A percentile compares a stretch with the other conserved stretches of the same genome.
These are phyloP conservation scores for Acanthiza pusilla DNA, from an alignment of 2,797 vertebrate species.

Conservation along the genomic window DNA sequence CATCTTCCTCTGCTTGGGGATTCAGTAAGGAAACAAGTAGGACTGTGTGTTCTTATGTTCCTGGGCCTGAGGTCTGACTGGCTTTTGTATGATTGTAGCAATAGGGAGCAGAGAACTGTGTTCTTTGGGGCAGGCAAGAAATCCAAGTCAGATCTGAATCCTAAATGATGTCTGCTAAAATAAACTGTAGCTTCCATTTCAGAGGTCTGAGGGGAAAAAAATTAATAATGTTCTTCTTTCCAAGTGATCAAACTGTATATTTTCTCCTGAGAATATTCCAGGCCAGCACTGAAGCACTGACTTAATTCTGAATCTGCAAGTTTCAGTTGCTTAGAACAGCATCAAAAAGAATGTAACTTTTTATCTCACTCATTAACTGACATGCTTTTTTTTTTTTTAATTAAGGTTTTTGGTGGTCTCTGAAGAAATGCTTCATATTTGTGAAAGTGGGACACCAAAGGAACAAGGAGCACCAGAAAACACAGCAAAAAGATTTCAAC, in stretches of 20 bases:
- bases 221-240: not conserved
- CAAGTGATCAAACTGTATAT: not conserved
- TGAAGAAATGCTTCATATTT: not conserved
- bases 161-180: not conserved
- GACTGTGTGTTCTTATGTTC: not conserved
- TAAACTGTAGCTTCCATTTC: not conserved
- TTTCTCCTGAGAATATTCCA: constrained; percentile 1
- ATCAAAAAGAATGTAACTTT: not conserved
- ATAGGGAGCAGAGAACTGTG: not conserved
- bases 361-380: not conserved
- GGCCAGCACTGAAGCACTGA: not conserved
- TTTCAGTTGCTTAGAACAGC: not conserved
- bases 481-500: not conserved
- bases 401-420: not conserved
- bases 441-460: not conserved
- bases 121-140: not conserved
- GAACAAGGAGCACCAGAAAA: not conserved
- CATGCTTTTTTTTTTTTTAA: not conserved
- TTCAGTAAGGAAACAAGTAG: not conserved
- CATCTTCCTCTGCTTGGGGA: not conserved
- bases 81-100: not conserved
- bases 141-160: not conserved
- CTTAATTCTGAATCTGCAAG: not conserved
- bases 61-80: not conserved
- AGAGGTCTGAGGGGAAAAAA: not conserved